Conservation (phyloP, 2,113 vertebrate species). For the Butorides virescens region DNA sequence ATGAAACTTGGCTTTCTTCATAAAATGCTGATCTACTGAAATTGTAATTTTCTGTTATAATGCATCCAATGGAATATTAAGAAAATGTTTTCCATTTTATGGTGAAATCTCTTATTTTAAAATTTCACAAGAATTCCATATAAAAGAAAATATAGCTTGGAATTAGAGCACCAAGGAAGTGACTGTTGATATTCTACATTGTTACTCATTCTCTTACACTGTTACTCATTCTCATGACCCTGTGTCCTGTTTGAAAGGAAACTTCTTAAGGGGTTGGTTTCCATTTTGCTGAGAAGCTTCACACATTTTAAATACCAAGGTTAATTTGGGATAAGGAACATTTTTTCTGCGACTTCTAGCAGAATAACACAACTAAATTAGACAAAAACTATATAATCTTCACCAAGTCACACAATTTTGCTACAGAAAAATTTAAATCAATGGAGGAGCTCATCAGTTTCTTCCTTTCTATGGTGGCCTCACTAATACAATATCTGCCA, state of each 20-base stretch:
- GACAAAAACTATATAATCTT: not conserved
- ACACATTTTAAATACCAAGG: not conserved
- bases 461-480: not conserved
- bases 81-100: not conserved
- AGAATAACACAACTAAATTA: not conserved
- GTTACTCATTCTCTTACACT: not conserved
- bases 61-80: not conserved
- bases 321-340: not conserved
- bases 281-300: not conserved
- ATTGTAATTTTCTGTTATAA: not conserved
- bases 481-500: not conserved
- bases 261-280: not conserved
- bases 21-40: not conserved
- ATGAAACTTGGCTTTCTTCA: not conserved
- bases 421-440: not conserved
- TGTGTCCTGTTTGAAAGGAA: not conserved
- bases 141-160: not conserved
- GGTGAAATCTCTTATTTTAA: not conserved
- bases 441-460: not conserved
- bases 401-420: not conserved
- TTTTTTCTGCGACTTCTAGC: not conserved
- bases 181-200: not conserved
- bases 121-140: not conserved
- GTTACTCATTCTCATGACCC: not conserved
- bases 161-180: not conserved